Conservation (phyloP, 64 coral and sea anemone species). For the Montipora capricornis region DNA sequence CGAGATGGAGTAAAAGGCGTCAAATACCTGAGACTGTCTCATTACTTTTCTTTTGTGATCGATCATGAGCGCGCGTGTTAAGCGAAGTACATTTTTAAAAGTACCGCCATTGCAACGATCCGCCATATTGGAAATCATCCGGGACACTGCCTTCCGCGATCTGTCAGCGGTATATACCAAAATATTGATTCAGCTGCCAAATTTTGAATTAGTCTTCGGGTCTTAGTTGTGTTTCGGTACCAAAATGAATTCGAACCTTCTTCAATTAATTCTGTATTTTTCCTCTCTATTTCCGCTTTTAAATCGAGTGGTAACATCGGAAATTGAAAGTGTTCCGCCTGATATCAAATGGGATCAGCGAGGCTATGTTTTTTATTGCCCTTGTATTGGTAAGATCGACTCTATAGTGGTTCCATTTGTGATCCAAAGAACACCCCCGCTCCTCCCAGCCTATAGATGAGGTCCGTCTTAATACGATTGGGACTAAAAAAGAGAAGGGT, state of each 20-base stretch:
- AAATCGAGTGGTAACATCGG: neutral
- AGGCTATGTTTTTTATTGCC: conserved; percentile 96
- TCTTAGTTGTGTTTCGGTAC: neutral
- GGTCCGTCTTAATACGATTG: too few relatives aligned
- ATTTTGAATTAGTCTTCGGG: neutral
- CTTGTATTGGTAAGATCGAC: conserved; percentile 89
- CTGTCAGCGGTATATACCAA: neutral
- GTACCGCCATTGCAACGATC: too few relatives aligned
- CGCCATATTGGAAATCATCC: too few relatives aligned
- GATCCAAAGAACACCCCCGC: too few relatives aligned
- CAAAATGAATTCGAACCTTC: neutral
- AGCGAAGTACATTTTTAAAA: too few relatives aligned
- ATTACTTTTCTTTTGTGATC: too few relatives aligned
- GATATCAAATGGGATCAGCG: conserved; percentile 63
- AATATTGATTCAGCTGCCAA: neutral
- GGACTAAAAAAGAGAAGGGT: too few relatives aligned
- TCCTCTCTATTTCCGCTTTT: neutral
- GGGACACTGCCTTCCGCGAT: neutral
- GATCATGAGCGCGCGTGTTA: too few relatives aligned
- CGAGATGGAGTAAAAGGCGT: too few relatives aligned
- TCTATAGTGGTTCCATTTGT: too few relatives aligned
- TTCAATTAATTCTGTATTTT: neutral
- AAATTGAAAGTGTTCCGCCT: conserved; percentile 3
- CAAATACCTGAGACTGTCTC: too few relatives aligned
- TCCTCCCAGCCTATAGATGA: too few relatives aligned